Evolutionary conservation across 2,888 invertebrate species (phyloP), one percentile per base, ranked within the genome.

Genomic region (Belgica antarctica): DNA sequence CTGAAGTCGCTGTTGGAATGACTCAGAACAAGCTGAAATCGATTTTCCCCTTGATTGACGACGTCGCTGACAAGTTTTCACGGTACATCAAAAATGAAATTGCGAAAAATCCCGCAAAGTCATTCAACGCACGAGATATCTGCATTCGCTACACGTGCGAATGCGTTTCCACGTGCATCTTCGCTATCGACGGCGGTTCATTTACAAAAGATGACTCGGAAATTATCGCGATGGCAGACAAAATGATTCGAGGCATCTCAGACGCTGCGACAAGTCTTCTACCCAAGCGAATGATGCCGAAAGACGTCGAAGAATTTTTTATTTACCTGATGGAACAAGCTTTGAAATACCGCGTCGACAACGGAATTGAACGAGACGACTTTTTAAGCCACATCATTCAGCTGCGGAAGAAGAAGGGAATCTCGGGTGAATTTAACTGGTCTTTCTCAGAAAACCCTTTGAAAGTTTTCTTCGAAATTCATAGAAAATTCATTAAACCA

Each of bases 1-100:
- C 77, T 1, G 81, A 82, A 72, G 72, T 85, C 15, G 81, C 83
- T 0, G 82, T 83, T 0, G 75, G 73, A 1, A 65, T 76, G 61
- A 75, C 75, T 10, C 61, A 66, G 19, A 70, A 70, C 19, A 73
- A 72, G 22, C 31, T 74, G 31, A 73, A 72, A 34, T 71, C 71
- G 34, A 73, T 73, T 19, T 71, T 62, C 17, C 71, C 71, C 17
- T n/a, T 71, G 1, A 63, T 71, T 12, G 15, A 68, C 15, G 62
- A 71, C 25, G 68, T 68, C 1, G 59, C 61, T 8, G 59, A 62
- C 19, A 28, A 46, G 15, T 68, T 71, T 52, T 15, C 62, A 4
- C 17, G 24, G 1, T 71, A 71, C 34, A 22, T 71, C 12, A 31
- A 27, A 22, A 15, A 31, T 34, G 34, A 71, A 62, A 25, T 68